Evolutionary conservation across 2,113 vertebrate species (phyloP).

Genomic region (Periophthalmodon schlosseri): DNA sequence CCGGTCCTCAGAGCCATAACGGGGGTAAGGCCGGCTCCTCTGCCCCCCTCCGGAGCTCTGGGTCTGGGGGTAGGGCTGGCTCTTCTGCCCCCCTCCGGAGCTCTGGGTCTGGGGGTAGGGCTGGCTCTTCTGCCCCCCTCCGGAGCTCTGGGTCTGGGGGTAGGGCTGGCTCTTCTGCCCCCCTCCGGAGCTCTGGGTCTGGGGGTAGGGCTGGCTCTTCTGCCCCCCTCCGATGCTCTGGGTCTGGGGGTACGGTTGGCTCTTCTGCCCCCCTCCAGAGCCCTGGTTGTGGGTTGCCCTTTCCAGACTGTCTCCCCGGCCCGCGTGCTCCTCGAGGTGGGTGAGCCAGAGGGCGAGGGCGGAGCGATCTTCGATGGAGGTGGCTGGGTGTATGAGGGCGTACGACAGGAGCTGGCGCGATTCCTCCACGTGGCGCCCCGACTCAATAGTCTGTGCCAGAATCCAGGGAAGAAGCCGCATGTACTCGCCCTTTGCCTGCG

Average conservation of each 20-base stretch:
- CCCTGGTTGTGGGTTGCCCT: conserved; percentile 65
- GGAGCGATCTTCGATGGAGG: conserved; percentile 91
- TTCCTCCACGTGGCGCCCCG: conserved; percentile 95
- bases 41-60: neutral
- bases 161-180: neutral
- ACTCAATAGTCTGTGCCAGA: conserved; percentile 96
- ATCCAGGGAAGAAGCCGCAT: conserved; percentile 97
- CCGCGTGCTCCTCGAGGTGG: conserved; percentile 95
- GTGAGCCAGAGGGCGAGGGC: conserved; percentile 97
- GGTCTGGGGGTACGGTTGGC: conserved; percentile 52
- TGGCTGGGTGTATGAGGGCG: conserved; percentile 96
- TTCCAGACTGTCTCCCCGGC: conserved; percentile 89
- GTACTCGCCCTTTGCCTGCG: conserved; percentile 94
- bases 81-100: neutral
- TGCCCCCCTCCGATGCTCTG: neutral
- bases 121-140: conserved; percentile 14
- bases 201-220: neutral
- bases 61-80: neutral
- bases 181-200: neutral
- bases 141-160: neutral
- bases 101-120: conserved; percentile 24
- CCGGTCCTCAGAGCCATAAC: conserved; percentile 95
- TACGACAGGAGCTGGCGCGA: conserved; percentile 97
- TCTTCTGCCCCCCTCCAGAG: neutral
- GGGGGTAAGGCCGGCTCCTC: conserved; percentile 73